Base-by-base conservation (phyloP, 2,113 vertebrate species). In the Nothobranchius kuhntae region DNA sequence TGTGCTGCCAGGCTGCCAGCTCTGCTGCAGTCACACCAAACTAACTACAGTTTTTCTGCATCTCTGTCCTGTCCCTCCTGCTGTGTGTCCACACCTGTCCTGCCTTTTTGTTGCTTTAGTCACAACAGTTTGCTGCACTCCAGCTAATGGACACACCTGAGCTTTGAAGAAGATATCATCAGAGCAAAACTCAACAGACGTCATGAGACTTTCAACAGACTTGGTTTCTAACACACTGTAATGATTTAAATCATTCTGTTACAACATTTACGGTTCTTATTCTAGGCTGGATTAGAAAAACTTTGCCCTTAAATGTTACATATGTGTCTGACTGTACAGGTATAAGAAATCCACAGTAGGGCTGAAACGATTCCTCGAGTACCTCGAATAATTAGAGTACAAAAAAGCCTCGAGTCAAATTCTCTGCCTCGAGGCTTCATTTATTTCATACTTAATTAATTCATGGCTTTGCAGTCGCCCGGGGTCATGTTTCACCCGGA, bases 21-120 rank as follows among this genome's bases (percentile, higher is more conserved):
- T 82, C 73, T 77, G 71, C 86, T 77, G 73, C 83, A 56, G 71
- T 81, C 77, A 54, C 48, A 82, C 79, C 65, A 84, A 77, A 84
- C 53, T 9, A 15, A 70, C 77, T 54, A 78, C 38, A 77, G 71
- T 70, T 65, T 77, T 69, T 60, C 50, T 70, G 56, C 40, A 3
- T 54, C 61, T 69, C 56, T 51, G 53, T 62, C 61, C 57, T 59
- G 63, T 47, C 57, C 17, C 60, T 52, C 15, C 61, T 14, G 42
- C 44, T 82, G 53, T 66, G 26, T 55, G 65, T 63, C 42, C n/a
- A 44, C 71, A 8, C 30, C 38, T 66, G n/a, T 58, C 13, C 53
- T 71, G 61, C 26, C 56, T 65, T 17, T 53, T 68, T 62, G 64
- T 3, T 30, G 30, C 2, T 30, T 30, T 30, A 30, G 57, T 84